These are phyloP conservation scores for Peromyscus maniculatus DNA, from an alignment of 2,113 vertebrate species.

Conservation along the genomic window DNA sequence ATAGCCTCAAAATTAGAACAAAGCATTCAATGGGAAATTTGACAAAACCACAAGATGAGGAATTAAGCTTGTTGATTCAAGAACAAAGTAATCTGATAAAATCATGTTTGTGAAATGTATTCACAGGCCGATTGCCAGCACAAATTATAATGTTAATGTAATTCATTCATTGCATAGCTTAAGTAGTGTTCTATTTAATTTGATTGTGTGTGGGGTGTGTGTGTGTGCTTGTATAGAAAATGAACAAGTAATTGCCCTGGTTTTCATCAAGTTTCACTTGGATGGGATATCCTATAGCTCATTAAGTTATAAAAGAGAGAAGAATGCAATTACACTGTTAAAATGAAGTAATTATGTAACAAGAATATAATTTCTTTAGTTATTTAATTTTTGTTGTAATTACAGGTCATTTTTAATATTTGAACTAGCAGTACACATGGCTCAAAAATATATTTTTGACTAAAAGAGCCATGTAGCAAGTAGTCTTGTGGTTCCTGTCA, in stretches of 20 bases:
- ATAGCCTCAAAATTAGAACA: slow-evolving; percentile 1
- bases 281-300: slow-evolving; percentile 1
- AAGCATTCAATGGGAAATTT: not conserved
- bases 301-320: slow-evolving; percentile 50
- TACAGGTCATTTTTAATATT: not conserved
- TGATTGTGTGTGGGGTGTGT: not conserved
- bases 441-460: not conserved
- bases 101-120: not conserved
- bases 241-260: slow-evolving; percentile 41
- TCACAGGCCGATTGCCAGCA: not conserved
- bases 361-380: not conserved
- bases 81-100: slow-evolving; percentile 32
- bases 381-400: not conserved
- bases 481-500: not conserved
- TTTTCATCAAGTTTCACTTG: slow-evolving; percentile 49
- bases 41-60: slow-evolving; percentile 12
- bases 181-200: slow-evolving; percentile 34
- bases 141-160: not conserved
- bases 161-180: not conserved
- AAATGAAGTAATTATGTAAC: slow-evolving; percentile 26
- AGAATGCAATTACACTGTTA: slow-evolving; percentile 22
- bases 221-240: not conserved
- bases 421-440: not conserved
- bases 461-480: not conserved
- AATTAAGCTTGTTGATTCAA: not conserved